Evolutionary conservation across 2,888 invertebrate genomes (phyloP).

Genomic region (Amiota communis): DNA sequence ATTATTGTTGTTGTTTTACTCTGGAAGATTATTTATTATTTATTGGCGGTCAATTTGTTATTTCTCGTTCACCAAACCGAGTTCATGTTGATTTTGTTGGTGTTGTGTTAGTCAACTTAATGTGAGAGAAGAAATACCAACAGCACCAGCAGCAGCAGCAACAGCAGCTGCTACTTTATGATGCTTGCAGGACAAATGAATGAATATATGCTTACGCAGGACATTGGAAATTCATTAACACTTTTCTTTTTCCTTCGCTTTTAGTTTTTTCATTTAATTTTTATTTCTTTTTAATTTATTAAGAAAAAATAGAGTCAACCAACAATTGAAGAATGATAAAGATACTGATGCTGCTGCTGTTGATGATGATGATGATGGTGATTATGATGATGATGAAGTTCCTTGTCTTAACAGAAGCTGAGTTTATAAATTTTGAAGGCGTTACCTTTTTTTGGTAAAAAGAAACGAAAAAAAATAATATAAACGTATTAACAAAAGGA

Average conservation of each 20-base stretch:
- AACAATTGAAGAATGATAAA: slow-evolving; percentile 5
- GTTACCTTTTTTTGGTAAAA: slow-evolving; percentile 60
- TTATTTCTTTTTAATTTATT: slow-evolving; percentile 23
- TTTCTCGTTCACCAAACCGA: slow-evolving; percentile 13
- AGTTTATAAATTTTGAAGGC: slow-evolving; percentile 65
- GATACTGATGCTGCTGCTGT: not conserved
- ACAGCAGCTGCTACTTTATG: not conserved
- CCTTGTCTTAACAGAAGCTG: slow-evolving; percentile 54
- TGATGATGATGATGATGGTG: slow-evolving; percentile 61
- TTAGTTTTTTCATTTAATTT: not conserved
- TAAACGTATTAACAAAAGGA: slow-evolving; percentile 15
- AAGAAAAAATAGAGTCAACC: not conserved
- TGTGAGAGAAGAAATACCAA: not conserved
- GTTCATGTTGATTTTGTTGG: slow-evolving; percentile 4
- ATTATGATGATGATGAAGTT: slow-evolving; percentile 68
- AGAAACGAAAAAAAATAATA: slow-evolving; percentile 38
- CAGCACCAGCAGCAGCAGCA: not conserved
- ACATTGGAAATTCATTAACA: slow-evolving; percentile 26
- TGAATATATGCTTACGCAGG: slow-evolving; percentile 1
- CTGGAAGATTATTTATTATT: slow-evolving; percentile 34
- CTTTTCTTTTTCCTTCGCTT: not conserved
- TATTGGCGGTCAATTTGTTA: slow-evolving; percentile 45
- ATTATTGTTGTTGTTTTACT: too few relatives aligned
- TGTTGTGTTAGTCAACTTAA: not conserved
- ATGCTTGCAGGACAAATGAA: not conserved